A percentile compares a stretch with the other conserved stretches of the same genome.
Evolutionary conservation across 1,140 invertebrate genomes (phyloP).

Genomic region (Aphaenogaster floridana): DNA sequence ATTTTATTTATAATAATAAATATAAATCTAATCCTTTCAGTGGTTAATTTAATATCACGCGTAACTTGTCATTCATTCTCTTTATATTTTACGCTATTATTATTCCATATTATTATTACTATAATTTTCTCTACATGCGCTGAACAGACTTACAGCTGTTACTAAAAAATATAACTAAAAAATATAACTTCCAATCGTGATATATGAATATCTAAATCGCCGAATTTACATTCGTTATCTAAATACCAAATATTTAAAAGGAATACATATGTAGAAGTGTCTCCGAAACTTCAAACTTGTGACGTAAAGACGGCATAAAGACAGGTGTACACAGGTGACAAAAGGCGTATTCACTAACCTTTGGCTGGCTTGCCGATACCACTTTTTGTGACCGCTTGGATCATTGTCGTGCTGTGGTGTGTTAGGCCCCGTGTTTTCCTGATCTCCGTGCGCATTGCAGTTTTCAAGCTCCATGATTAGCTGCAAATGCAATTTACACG

Average conservation of each 20-base stretch:
- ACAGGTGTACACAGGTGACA: not conserved
- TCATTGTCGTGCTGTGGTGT: slow-evolving; percentile 76
- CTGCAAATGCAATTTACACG: slow-evolving; percentile 64
- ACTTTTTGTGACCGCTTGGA: slow-evolving; percentile 79
- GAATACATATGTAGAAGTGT: not conserved
- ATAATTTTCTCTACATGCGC: not conserved
- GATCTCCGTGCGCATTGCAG: slow-evolving; percentile 74
- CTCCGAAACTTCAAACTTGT: not conserved
- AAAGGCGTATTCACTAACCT: slow-evolving; percentile 73
- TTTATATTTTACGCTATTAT: not conserved
- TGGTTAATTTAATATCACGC: not conserved
- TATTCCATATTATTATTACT: no score
- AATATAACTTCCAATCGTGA: not conserved
- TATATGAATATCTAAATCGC: not conserved
- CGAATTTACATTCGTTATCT: not conserved
- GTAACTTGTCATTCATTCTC: not conserved
- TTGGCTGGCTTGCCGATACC: slow-evolving; percentile 82
- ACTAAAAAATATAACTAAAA: no score
- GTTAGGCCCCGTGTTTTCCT: slow-evolving; percentile 52
- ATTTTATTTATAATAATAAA: not conserved
- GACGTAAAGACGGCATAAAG: not conserved
- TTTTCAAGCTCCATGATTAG: slow-evolving; percentile 81
- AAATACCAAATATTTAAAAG: not conserved
- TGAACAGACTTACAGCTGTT: not conserved
- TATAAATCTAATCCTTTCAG: not conserved